These are phyloP conservation scores for Zygogramma bicolorata DNA, from an alignment of 2,888 invertebrate species.

Conservation along the genomic window DNA sequence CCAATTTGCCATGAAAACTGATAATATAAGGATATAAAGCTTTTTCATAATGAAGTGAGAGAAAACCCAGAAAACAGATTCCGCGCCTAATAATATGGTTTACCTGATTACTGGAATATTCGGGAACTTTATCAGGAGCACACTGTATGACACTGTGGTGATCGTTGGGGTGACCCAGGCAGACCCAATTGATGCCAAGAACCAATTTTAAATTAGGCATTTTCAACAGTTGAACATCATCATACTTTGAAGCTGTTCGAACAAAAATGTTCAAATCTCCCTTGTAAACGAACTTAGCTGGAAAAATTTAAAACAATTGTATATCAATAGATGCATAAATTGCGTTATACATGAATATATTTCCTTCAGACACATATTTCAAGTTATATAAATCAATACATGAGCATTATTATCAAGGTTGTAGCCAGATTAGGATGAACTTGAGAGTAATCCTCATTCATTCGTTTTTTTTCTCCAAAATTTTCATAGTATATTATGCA, in stretches of 20 bases:
- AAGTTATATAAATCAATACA: no score
- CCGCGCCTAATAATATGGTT: not conserved
- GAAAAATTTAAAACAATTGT: conserved; percentile 38
- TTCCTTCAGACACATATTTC: no score
- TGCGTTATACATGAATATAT: no score
- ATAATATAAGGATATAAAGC: no score
- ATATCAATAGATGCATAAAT: no score
- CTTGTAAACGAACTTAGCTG: conserved; percentile 88
- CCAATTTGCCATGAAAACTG: no score
- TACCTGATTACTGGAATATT: conserved; percentile 95
- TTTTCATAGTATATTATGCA: no score
- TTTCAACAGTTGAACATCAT: conserved; percentile 94
- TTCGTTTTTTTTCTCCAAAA: no score
- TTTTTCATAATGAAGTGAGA: no score
- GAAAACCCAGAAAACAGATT: not conserved
- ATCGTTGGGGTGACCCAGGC: conserved; percentile 93
- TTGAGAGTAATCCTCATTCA: no score
- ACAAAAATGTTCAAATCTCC: conserved; percentile 96
- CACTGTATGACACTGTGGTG: conserved; percentile 96
- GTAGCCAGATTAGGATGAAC: no score
- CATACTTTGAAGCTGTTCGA: conserved; percentile 98
- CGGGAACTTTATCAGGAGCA: conserved; percentile 95
- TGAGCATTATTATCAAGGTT: no score
- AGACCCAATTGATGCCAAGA: conserved; percentile 90
- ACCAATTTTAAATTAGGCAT: conserved; percentile 89